Conservation (phyloP, 2,797 vertebrate genomes). For the Galaxias olidus region DNA sequence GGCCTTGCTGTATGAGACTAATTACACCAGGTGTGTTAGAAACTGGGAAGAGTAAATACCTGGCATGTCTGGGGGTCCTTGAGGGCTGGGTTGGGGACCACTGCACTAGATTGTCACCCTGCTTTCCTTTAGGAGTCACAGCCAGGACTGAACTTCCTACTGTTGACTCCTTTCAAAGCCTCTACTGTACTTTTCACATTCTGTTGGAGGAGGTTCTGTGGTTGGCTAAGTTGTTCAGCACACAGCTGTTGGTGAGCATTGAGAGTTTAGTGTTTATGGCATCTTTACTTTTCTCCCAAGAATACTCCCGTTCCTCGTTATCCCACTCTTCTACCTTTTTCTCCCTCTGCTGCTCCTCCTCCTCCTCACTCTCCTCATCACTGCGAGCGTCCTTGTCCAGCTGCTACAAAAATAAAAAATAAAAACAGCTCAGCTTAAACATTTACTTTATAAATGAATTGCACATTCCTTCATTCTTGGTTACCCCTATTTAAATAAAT, state of each 20-base stretch:
- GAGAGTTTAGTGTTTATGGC: slow-evolving; percentile 65
- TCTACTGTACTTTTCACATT: slow-evolving; percentile 48
- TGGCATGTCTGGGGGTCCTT: too few species aligned
- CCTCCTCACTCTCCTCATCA: slow-evolving; percentile 81
- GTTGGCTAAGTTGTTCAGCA: slow-evolving; percentile 62
- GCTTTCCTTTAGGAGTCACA: too few species aligned
- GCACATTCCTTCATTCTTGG: not conserved
- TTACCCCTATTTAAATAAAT: not conserved
- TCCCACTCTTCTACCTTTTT: slow-evolving; percentile 54
- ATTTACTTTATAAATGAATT: not conserved
- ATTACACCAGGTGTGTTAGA: too few species aligned
- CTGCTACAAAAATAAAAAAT: slow-evolving; percentile 59
- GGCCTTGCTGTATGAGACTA: too few species aligned
- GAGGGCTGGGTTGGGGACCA: too few species aligned
- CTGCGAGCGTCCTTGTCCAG: slow-evolving; percentile 91
- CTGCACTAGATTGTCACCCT: too few species aligned
- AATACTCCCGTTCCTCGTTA: slow-evolving; percentile 63
- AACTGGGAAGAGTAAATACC: too few species aligned
- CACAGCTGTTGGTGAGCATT: slow-evolving; percentile 68
- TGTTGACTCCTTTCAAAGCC: too few species aligned
- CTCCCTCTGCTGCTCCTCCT: slow-evolving; percentile 74
- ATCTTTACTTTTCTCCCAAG: slow-evolving; percentile 62
- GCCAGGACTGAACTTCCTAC: too few species aligned
- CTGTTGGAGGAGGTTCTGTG: slow-evolving; percentile 63
- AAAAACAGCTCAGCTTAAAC: not conserved